Evolutionary conservation across 2,797 vertebrate species (phyloP), one percentile per base, ranked within the genome.

Genomic region (Cuculus canorus): DNA sequence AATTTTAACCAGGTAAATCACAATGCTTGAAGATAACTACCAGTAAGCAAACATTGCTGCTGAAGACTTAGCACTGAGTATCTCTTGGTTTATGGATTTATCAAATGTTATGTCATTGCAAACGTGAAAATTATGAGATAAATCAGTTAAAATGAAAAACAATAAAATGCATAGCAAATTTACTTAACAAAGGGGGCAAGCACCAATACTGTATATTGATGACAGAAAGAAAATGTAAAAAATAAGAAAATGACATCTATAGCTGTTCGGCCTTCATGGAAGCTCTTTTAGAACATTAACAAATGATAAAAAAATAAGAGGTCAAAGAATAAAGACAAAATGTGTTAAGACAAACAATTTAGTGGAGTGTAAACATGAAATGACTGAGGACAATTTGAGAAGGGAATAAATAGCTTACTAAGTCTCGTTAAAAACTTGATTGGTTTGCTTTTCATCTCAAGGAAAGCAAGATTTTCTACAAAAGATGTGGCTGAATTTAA

Each of bases 1-100:
- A 94, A 78, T 77, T 56, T 90, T 73, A 93, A 95, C 84, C 64
- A 90, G 90, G 59, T 88, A 95, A 93, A 94, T 92, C 28, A 88
- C 79, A 59, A 82, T 43, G 80, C 60, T 86, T 91, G 79, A 95
- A 82, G 79, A 94, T 37, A 68, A n/a, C 64, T 81, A 83, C 37
- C 48, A 54, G 63, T 56, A 91, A 93, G 79, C 77, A 94, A 92
- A 82, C 17, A 63, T 37, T 2, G 3, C 16, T 95, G 56, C 48
- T 95, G 54, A 91, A 61, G 73, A 77, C 68, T 88, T 63, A 88
- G 71, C 69, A 82, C 28, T 66, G 95, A 97, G 72, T 64, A 39
- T 33, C 21, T 4, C 48, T 79, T 95, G 77, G 97, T 95, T 96
- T 96, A 86, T 35, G 53, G 48, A 73, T 82, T 82, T 86, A 93